Conservation (phyloP, 2,888 invertebrate species). For the Xiphydria camelus region DNA sequence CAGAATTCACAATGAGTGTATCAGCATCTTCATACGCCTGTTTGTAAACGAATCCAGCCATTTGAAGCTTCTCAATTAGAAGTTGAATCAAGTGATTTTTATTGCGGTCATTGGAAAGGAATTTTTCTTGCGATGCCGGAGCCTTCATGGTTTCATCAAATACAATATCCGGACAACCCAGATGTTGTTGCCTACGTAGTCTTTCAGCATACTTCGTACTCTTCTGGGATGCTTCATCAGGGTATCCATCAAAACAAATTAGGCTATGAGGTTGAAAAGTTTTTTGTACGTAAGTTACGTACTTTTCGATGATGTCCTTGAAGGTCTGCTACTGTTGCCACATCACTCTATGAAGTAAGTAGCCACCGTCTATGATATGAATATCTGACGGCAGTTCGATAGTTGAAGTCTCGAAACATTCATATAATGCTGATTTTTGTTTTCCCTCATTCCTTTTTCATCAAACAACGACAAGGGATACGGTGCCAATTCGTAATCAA, state of each 20-base stretch:
- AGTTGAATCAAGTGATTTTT: no score
- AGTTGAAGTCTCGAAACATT: conserved; percentile 17
- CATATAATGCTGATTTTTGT: conserved; percentile 23
- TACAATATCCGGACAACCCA: conserved; percentile 18
- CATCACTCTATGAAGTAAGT: conserved; percentile 35
- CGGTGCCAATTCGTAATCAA: no score
- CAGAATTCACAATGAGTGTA: no score
- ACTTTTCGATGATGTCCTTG: conserved; percentile 24
- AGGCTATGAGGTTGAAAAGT: conserved; percentile 25
- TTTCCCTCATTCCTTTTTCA: conserved; percentile 24
- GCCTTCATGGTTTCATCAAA: conserved; percentile 25
- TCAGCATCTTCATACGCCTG: no score
- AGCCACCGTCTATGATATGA: conserved; percentile 38
- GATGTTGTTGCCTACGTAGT: conserved; percentile 21
- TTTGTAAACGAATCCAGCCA: no score
- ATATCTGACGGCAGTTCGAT: conserved; percentile 1
- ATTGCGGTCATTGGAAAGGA: no score
- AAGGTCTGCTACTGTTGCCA: conserved; percentile 30
- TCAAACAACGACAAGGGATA: no score
- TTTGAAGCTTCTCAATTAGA: no score
- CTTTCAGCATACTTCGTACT: conserved; percentile 32
- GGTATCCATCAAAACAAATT: conserved; percentile 36
- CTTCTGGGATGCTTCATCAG: conserved; percentile 11
- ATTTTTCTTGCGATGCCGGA: no score
- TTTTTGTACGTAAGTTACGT: conserved; percentile 29